A percentile compares a stretch with the other conserved stretches of the same genome.
Conservation (phyloP, 2,797 vertebrate genomes). For the Pristis pectinata region DNA sequence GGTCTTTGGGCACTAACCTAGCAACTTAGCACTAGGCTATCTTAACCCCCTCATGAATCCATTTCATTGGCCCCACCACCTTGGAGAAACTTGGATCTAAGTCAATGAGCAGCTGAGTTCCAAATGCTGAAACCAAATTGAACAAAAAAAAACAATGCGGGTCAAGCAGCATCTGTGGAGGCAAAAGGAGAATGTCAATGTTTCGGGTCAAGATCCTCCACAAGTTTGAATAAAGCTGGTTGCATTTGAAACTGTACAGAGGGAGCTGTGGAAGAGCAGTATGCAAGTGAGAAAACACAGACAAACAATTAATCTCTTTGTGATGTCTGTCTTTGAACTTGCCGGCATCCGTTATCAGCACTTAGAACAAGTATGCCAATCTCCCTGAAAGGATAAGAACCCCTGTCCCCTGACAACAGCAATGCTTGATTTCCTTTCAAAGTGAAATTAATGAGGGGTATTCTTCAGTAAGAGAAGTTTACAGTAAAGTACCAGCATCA, state of each 20-base stretch:
- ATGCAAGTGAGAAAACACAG: not conserved
- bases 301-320: not conserved
- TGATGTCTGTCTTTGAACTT: not conserved
- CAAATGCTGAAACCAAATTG: too few relatives aligned
- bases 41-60: too few relatives aligned
- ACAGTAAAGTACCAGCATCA: not conserved
- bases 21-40: too few relatives aligned
- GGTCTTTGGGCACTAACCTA: too few relatives aligned
- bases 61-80: too few relatives aligned
- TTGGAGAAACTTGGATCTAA: too few relatives aligned
- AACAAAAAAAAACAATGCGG: too few relatives aligned
- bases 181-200: too few relatives aligned
- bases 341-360: not conserved
- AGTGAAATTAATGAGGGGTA: constrained; percentile 26
- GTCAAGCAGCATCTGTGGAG: too few relatives aligned
- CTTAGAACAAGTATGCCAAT: not conserved
- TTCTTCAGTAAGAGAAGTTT: not conserved
- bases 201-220: not conserved
- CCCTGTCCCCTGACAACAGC: not conserved
- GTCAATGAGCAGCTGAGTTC: too few relatives aligned
- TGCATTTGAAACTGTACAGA: not conserved
- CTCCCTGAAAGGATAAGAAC: constrained; percentile 26
- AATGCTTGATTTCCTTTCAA: constrained; percentile 25
- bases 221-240: not conserved
- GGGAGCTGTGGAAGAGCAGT: not conserved